These are phyloP conservation scores for Halocaridina rubra DNA, from an alignment of 2,888 invertebrate genomes.

Conservation along the genomic window DNA sequence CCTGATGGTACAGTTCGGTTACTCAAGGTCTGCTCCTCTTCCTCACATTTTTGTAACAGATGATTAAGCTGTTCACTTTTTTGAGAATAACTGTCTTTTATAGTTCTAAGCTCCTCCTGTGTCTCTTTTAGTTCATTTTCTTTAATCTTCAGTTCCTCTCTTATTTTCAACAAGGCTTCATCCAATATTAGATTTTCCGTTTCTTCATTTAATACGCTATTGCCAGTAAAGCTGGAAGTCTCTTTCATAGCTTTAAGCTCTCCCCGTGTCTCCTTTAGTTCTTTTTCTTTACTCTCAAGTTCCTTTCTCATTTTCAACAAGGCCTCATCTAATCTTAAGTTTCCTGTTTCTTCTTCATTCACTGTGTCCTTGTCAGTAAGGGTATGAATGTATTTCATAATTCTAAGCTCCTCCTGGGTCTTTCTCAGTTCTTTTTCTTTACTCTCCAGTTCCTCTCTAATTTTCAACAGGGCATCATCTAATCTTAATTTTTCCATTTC, in stretches of 20 bases:
- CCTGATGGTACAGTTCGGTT: no score
- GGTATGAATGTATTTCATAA: no score
- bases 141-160: not conserved
- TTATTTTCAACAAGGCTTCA: not conserved
- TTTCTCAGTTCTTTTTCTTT: not conserved
- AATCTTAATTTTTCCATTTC: not conserved
- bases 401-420: not conserved
- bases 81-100: not conserved
- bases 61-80: no score
- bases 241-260: not conserved
- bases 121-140: slow-evolving; percentile 13
- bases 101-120: not conserved
- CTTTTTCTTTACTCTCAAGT: not conserved
- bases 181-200: not conserved
- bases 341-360: not conserved
- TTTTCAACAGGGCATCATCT: not conserved
- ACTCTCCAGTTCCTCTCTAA: not conserved
- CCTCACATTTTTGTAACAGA: no score
- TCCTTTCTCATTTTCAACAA: not conserved
- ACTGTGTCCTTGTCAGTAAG: not conserved
- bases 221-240: not conserved
- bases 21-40: no score
- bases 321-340: not conserved
- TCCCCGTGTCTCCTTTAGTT: slow-evolving; percentile 2
- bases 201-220: not conserved